Evolutionary conservation across 2,797 vertebrate genomes (phyloP).

Genomic region (Microchirus variegatus): DNA sequence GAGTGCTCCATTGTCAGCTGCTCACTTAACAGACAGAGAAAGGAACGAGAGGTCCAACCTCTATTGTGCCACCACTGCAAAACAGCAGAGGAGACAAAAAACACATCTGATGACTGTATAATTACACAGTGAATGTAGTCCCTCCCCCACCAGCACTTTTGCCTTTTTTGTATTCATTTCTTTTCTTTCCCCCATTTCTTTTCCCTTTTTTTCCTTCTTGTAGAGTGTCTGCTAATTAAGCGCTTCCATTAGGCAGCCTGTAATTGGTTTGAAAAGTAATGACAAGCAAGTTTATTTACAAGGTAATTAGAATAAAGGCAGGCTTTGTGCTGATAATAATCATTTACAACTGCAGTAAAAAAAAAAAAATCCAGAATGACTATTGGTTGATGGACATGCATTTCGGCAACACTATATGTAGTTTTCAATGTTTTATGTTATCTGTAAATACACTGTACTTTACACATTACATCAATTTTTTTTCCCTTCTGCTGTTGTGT

Average conservation of each 20-base stretch:
- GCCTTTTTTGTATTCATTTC: slow-evolving; percentile 71
- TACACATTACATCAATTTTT: slow-evolving; percentile 8
- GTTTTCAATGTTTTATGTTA: slow-evolving; percentile 53
- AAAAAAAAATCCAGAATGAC: slow-evolving; percentile 29
- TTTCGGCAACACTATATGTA: slow-evolving; percentile 51
- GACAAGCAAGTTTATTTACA: slow-evolving; percentile 90
- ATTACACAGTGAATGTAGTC: slow-evolving; percentile 78
- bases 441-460: slow-evolving; percentile 55
- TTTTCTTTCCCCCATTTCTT: slow-evolving; percentile 53
- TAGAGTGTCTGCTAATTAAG: slow-evolving; percentile 87
- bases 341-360: slow-evolving; percentile 74
- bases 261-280: slow-evolving; percentile 90
- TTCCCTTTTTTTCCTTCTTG: slow-evolving; percentile 62
- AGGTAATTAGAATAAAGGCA: slow-evolving; percentile 87
- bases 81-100: slow-evolving; percentile 56
- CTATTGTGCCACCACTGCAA: slow-evolving; percentile 76
- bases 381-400: slow-evolving; percentile 64
- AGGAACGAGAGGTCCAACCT: slow-evolving; percentile 66
- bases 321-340: slow-evolving; percentile 85
- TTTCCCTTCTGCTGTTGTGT: slow-evolving; percentile 62
- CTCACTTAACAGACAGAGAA: slow-evolving; percentile 69
- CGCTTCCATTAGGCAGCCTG: slow-evolving; percentile 86
- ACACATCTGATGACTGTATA: slow-evolving; percentile 79
- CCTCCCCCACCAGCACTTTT: slow-evolving; percentile 70
- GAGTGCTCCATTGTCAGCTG: slow-evolving; percentile 78